phyloP scores from a whole-genome alignment of 2,797 vertebrate species.

The Lutjanus campechanus region DNA sequence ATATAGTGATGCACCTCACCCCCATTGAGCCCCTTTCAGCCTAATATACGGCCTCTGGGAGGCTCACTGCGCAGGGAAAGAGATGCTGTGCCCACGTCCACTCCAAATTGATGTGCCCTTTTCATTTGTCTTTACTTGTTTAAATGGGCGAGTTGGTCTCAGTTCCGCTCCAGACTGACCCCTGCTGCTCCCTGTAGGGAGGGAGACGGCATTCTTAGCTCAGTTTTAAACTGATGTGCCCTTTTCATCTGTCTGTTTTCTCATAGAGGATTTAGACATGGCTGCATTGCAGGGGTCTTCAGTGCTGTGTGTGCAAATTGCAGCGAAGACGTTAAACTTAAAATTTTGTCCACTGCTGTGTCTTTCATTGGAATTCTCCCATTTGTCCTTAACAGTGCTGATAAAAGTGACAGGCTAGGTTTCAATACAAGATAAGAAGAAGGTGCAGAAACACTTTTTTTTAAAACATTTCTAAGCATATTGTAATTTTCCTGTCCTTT shows the following conservation, averaged over 20 bases:
- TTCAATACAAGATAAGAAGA: constrained; percentile 44
- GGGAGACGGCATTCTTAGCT: constrained; percentile 60
- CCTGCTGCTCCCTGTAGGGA: constrained; percentile 69
- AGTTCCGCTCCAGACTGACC: constrained; percentile 65
- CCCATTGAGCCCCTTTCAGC: constrained; percentile 59
- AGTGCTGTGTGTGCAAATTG: constrained; percentile 8
- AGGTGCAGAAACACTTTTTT: background rate
- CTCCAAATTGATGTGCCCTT: constrained; percentile 75
- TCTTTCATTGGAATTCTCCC: constrained; percentile 4
- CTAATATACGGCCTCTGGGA: constrained; percentile 51
- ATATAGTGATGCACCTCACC: constrained; percentile 73
- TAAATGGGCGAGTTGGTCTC: constrained; percentile 61
- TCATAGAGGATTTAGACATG: constrained; percentile 24
- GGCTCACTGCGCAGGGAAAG: constrained; percentile 49
- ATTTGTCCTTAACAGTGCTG: constrained; percentile 8
- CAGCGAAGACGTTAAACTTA: constrained; percentile 3
- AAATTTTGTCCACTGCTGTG: background rate
- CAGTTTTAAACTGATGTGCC: constrained; percentile 59
- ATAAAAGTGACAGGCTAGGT: constrained; percentile 32
- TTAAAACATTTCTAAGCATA: constrained; percentile 19
- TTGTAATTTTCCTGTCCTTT: constrained; percentile 30
- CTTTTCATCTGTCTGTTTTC: constrained; percentile 62
- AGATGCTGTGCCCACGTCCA: constrained; percentile 60
- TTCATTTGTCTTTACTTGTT: constrained; percentile 76
- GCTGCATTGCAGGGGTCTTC: constrained; percentile 29